Evolutionary conservation across 2,113 vertebrate species (phyloP).

Genomic region (Pica pica): DNA sequence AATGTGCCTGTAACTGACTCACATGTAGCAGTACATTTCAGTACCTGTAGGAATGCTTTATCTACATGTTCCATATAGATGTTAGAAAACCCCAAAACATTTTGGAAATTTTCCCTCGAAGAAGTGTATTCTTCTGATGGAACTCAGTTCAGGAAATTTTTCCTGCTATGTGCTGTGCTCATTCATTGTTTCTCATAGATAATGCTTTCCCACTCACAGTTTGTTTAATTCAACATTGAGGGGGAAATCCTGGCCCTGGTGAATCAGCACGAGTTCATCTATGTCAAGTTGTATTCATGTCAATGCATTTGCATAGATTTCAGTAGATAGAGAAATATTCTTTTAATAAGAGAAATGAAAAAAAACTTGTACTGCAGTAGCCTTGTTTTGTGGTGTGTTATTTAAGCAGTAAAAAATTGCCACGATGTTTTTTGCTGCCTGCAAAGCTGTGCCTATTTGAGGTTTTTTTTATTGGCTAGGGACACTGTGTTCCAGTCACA

Average conservation of each 20-base stretch:
- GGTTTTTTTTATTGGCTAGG: neutral
- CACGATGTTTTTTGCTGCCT: neutral
- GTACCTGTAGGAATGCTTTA: neutral
- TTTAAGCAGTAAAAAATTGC: neutral
- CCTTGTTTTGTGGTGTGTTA: neutral
- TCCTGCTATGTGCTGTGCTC: neutral
- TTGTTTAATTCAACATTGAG: neutral
- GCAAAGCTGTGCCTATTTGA: neutral
- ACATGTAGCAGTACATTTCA: neutral
- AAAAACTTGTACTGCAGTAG: neutral
- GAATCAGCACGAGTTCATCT: conserved; percentile 3
- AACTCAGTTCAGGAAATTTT: neutral
- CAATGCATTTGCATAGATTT: neutral
- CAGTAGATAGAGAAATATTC: neutral
- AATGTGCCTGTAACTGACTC: neutral
- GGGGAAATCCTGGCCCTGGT: neutral
- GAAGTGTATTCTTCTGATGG: neutral
- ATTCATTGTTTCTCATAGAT: neutral
- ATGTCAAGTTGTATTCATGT: neutral
- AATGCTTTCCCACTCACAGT: neutral
- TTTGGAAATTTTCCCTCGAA: neutral
- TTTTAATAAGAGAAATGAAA: neutral
- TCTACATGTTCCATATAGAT: neutral
- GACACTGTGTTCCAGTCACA: neutral
- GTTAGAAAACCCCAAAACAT: rapidly evolving